Evolutionary conservation across 2,113 vertebrate species (phyloP).

Genomic region (Blennius ocellaris): DNA sequence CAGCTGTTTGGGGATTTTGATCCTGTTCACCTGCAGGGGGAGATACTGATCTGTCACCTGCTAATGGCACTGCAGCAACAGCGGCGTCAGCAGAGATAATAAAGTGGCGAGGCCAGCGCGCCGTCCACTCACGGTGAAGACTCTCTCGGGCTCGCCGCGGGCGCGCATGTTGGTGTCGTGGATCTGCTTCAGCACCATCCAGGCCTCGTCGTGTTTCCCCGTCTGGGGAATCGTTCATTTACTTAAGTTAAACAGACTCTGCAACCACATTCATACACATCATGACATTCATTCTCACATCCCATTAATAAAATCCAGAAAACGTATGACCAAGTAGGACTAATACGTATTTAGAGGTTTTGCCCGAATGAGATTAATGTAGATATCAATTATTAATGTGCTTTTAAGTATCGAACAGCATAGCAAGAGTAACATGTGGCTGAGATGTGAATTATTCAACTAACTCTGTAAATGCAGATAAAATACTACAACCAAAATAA

Average conservation of each 20-base stretch:
- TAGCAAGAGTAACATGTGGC: too few species aligned
- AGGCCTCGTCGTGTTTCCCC: constrained; percentile 98
- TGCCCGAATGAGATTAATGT: background rate
- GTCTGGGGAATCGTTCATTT: constrained; percentile 73
- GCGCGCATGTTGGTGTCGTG: constrained; percentile 99
- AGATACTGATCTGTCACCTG: constrained; percentile 51
- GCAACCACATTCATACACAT: background rate
- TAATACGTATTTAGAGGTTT: background rate
- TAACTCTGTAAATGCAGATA: too few species aligned
- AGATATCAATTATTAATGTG: background rate
- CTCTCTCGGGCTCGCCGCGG: constrained; percentile 96
- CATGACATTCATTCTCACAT: background rate
- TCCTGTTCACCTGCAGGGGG: constrained; percentile 92
- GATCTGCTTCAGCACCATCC: constrained; percentile 99
- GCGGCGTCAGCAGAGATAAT: background rate
- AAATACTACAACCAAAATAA: too few species aligned
- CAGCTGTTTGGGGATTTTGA: constrained; percentile 95
- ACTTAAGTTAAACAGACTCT: background rate
- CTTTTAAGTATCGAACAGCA: too few species aligned
- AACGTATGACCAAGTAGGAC: background rate
- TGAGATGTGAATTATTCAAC: too few species aligned
- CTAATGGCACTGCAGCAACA: constrained; percentile 23
- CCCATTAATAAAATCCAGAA: background rate
- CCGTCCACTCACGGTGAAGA: constrained; percentile 93
- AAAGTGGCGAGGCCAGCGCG: background rate